These are phyloP conservation scores for Aethes cnicana DNA, from an alignment of 2,888 invertebrate species.

Conservation along the genomic window DNA sequence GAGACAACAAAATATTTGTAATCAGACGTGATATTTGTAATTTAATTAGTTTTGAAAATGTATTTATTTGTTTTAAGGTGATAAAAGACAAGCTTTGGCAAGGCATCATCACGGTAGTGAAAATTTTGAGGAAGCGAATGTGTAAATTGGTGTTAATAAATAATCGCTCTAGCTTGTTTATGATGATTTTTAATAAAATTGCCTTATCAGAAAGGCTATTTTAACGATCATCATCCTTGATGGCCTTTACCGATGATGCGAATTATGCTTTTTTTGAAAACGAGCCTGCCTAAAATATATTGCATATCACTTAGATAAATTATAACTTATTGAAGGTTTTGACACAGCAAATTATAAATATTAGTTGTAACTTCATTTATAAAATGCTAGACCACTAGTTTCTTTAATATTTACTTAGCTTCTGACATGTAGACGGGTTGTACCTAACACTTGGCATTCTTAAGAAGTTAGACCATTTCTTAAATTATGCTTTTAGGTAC, in stretches of 20 bases:
- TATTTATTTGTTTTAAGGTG: neutral
- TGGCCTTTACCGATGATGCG: neutral
- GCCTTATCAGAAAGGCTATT: neutral
- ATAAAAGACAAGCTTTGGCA: neutral
- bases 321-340: conserved; percentile 50
- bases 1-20: neutral
- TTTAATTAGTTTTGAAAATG: neutral
- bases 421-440: conserved; percentile 33
- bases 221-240: too few species aligned
- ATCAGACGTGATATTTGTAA: conserved; percentile 6
- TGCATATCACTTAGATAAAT: conserved; percentile 77
- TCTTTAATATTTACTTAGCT: conserved; percentile 38
- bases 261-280: conserved; percentile 41
- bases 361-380: conserved; percentile 44
- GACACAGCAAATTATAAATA: conserved; percentile 40
- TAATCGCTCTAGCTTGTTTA: conserved; percentile 45
- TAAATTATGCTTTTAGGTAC: neutral
- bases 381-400: conserved; percentile 49
- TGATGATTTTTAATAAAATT: conserved; percentile 31
- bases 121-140: neutral
- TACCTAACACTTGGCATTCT: conserved; percentile 18
- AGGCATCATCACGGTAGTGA: neutral
- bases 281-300: conserved; percentile 77
- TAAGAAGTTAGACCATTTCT: neutral
- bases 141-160: neutral